phyloP scores from a whole-genome alignment of 2,797 vertebrate species.

The Gymnothorax javanicus region DNA sequence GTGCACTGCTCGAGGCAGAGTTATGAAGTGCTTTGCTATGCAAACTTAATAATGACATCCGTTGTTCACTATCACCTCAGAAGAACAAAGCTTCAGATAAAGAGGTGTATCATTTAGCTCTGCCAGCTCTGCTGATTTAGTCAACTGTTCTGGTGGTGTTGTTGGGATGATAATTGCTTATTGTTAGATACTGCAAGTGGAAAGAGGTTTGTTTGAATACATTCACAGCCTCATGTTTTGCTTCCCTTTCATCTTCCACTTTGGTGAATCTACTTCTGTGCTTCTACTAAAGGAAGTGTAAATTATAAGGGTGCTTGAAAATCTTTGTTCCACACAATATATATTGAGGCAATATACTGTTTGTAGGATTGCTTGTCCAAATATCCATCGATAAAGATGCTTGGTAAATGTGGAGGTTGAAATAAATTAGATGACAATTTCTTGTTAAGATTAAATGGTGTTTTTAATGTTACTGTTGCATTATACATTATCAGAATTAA shows the following conservation, averaged over 20 bases:
- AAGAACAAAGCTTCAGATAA: constrained; percentile 59
- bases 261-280: background rate
- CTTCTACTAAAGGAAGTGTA: background rate
- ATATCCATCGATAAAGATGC: background rate
- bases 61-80: constrained; percentile 68
- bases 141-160: constrained; percentile 47
- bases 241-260: background rate
- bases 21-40: constrained; percentile 84
- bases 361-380: background rate
- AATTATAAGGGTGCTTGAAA: background rate
- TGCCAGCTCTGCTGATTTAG: constrained; percentile 56
- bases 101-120: constrained; percentile 66
- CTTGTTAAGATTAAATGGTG: background rate
- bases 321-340: background rate
- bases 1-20: constrained; percentile 77
- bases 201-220: background rate
- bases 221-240: background rate
- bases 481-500: background rate
- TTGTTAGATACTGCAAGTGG: background rate
- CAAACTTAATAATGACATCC: constrained; percentile 80
- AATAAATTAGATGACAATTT: background rate
- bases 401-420: background rate
- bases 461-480: background rate
- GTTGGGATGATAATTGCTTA: background rate
- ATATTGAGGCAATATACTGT: background rate